Base-by-base conservation (phyloP, 2,797 vertebrate species). In the Zenarchopterus dispar region DNA sequence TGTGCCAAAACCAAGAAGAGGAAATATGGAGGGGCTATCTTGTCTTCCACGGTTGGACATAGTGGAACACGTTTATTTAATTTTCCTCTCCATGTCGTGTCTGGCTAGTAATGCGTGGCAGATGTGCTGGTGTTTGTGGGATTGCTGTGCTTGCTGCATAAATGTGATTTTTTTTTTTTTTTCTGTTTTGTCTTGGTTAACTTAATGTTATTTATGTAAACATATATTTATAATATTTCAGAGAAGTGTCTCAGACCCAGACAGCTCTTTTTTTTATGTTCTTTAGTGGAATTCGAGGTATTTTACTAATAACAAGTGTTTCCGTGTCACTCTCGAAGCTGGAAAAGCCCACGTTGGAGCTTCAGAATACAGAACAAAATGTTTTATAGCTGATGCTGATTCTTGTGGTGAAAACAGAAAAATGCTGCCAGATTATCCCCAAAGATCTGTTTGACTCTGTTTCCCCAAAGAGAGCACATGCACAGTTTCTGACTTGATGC, bases 51-150 rank as follows among this genome's bases (percentile, higher is more conserved):
- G 63, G 59, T 53, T 39, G 54, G 69, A 60, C 83, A 82, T 69
- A 82, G 67, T 53, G 62, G 66, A 77, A 74, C 79, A 85, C 46
- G 48, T 86, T 90, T 82, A 84, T 91, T 88, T 80, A 9, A 77
- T 89, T 88, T 85, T 76, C 71, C 70, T 65, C 45, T 77, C 45
- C 31, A 78, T 87, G 86, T 84, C 74, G 31, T 89, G 88, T 88
- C 85, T 90, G 70, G 54, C 11, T 11, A 6, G 62, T 90, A 91
- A 91, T 87, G 75, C 46, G 1, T 19, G 66, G 66, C 89, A 92
- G 89, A 92, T 91, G 89, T 86, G 67, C 62, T 73, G 66, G 56
- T 82, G 79, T 84, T 74, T 74, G 63, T 75, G 80, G 81, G 51
- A 73, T 68, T 6, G 24, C 72, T 80, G 80, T 57, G 56, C 84